These are phyloP conservation scores for Toxostoma redivivum DNA, from an alignment of 2,113 vertebrate species.

Conservation along the genomic window DNA sequence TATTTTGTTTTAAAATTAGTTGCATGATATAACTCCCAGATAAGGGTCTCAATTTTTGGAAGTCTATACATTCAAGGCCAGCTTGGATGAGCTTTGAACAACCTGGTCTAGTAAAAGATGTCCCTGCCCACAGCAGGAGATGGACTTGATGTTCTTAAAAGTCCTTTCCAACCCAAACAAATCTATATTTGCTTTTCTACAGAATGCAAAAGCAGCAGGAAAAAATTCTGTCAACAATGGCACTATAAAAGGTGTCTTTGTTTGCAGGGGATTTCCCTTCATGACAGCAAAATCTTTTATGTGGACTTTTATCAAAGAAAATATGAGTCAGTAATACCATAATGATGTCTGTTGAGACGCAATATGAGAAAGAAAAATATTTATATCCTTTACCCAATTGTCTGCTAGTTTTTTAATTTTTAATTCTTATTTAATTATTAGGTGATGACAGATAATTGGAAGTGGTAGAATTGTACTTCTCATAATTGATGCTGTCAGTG, in stretches of 20 bases:
- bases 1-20: background rate
- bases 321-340: background rate
- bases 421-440: slow-evolving; percentile 13
- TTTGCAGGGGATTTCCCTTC: background rate
- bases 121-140: background rate
- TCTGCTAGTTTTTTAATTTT: background rate
- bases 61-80: background rate
- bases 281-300: background rate
- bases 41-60: background rate
- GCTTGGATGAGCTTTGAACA: background rate
- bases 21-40: background rate
- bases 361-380: background rate
- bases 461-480: background rate
- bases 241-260: background rate
- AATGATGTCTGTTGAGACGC: background rate
- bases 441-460: background rate
- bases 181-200: background rate
- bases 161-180: background rate
- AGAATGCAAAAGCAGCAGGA: background rate
- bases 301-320: background rate
- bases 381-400: background rate
- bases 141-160: background rate
- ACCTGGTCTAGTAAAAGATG: background rate
- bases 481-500: background rate
- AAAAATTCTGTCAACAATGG: background rate